Percentiles rank a stretch among this genome's conserved stretches.
Conservation (phyloP, 2,113 vertebrate genomes). For the Henicopernis longicauda region DNA sequence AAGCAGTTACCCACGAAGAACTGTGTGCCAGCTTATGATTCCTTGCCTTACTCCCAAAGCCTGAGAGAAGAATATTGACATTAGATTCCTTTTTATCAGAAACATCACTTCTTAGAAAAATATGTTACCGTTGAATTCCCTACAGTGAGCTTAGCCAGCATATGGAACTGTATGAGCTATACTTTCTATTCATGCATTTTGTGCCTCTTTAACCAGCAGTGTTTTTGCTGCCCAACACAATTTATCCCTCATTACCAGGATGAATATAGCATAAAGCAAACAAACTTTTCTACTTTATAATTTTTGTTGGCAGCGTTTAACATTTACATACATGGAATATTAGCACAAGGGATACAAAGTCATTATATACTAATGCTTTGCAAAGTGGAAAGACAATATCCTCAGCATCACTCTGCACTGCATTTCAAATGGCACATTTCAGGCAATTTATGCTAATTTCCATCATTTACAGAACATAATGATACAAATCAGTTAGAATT, state of each 20-base stretch:
- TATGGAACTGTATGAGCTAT: not conserved
- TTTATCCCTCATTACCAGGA: not conserved
- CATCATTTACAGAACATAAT: constrained; percentile 19
- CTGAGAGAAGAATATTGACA: not conserved
- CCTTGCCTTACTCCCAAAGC: not conserved
- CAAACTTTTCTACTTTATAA: not conserved
- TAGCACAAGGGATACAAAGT: not conserved
- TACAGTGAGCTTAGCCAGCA: not conserved
- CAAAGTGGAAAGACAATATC: constrained; percentile 5
- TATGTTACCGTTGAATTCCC: rapidly evolving
- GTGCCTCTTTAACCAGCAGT: not conserved
- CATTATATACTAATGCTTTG: constrained; percentile 32
- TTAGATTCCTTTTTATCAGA: not conserved
- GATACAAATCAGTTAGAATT: constrained; percentile 25
- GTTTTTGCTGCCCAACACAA: not conserved
- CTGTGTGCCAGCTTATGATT: not conserved
- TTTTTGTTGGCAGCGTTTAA: constrained; percentile 1
- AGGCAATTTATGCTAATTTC: constrained; percentile 34
- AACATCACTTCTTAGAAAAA: not conserved
- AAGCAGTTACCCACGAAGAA: not conserved
- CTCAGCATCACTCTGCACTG: not conserved
- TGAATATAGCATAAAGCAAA: not conserved
- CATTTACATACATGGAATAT: not conserved
- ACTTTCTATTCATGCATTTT: not conserved
- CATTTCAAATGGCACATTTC: constrained; percentile 42